These are phyloP conservation scores for Acleris holmiana DNA, from an alignment of 2,888 invertebrate species.

Conservation along the genomic window DNA sequence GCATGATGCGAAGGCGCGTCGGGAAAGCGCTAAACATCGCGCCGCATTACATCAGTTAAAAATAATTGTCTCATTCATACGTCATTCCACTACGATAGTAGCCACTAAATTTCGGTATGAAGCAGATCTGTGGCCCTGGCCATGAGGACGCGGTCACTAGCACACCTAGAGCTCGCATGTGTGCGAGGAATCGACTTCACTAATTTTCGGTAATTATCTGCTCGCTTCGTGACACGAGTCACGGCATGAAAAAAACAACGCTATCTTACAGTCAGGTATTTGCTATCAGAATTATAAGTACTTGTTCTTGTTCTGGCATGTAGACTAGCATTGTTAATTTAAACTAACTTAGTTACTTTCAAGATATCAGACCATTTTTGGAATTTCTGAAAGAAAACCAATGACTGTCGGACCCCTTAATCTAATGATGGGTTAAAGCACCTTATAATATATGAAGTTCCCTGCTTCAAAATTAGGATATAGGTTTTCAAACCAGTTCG, in stretches of 20 bases:
- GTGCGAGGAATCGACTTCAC: not conserved
- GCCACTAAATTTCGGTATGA: slow-evolving; percentile 75
- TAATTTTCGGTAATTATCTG: slow-evolving; percentile 1
- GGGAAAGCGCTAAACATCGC: slow-evolving; percentile 48
- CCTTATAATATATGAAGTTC: too few relatives aligned
- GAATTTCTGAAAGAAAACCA: too few relatives aligned
- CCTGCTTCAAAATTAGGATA: too few relatives aligned
- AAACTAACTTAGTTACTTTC: too few relatives aligned
- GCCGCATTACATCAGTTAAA: slow-evolving; percentile 69
- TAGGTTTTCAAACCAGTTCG: slow-evolving; percentile 2
- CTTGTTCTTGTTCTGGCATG: too few relatives aligned
- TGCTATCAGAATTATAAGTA: too few relatives aligned
- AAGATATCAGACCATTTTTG: too few relatives aligned
- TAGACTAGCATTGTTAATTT: too few relatives aligned
- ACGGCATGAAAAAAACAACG: too few relatives aligned
- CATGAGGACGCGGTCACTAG: slow-evolving; percentile 61
- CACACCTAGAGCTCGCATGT: slow-evolving; percentile 7
- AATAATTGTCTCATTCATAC: slow-evolving; percentile 81
- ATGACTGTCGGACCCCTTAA: too few relatives aligned
- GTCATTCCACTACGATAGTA: slow-evolving; percentile 78
- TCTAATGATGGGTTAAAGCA: too few relatives aligned
- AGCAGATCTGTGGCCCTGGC: slow-evolving; percentile 71
- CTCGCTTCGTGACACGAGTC: not conserved
- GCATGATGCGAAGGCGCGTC: slow-evolving; percentile 56
- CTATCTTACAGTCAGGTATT: too few relatives aligned